phyloP scores from a whole-genome alignment of 2,888 invertebrate genomes.

The Sclerodermus sp. region DNA sequence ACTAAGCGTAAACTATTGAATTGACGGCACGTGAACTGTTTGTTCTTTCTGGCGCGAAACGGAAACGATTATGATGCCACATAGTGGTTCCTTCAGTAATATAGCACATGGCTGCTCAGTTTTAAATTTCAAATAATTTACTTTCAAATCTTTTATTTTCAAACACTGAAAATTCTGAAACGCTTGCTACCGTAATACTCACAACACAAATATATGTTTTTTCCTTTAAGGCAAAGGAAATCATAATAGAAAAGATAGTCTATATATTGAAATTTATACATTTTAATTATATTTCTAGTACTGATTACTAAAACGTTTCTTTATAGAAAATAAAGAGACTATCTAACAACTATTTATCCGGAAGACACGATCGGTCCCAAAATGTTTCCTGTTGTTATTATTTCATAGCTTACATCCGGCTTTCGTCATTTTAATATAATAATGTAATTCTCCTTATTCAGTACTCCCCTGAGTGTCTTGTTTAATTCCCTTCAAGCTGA shows the following conservation, averaged over 20 bases:
- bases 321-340: background rate
- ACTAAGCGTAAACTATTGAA: background rate
- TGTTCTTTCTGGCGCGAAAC: conserved; percentile 30
- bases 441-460: too few species aligned
- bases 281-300: too few species aligned
- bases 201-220: background rate
- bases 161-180: background rate
- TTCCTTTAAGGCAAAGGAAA: too few species aligned
- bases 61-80: background rate
- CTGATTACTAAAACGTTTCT: background rate
- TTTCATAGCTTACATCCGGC: conserved; percentile 9
- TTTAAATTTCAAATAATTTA: background rate
- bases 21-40: background rate
- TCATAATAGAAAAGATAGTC: too few species aligned
- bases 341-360: background rate
- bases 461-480: too few species aligned
- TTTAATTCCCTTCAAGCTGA: too few species aligned
- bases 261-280: too few species aligned
- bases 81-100: background rate
- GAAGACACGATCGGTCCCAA: conserved; percentile 2
- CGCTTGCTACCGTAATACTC: background rate
- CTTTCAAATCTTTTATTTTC: background rate
- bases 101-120: background rate
- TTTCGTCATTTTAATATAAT: conserved; percentile 6
- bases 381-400: conserved; percentile 15